phyloP scores from a whole-genome alignment of 1,140 invertebrate genomes.

The Eulimnadia texana region DNA sequence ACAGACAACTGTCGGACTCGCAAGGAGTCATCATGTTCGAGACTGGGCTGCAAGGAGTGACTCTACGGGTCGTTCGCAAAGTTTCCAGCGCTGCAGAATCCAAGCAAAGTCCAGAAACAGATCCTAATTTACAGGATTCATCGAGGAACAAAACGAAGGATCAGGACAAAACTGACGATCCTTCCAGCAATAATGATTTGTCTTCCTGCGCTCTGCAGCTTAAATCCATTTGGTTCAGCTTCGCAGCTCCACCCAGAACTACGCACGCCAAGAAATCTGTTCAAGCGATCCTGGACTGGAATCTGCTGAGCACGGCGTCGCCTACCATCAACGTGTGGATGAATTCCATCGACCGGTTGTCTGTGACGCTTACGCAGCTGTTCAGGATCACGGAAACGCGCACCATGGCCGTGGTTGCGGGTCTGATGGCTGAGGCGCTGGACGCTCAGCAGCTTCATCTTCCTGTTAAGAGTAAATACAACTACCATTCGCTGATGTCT shows the following conservation, averaged over 20 bases:
- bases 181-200: conserved; percentile 18
- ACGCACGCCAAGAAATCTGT: conserved; percentile 90
- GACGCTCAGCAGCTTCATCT: conserved; percentile 69
- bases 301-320: conserved; percentile 84
- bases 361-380: conserved; percentile 63
- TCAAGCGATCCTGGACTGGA: conserved; percentile 90
- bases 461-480: conserved; percentile 77
- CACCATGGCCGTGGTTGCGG: conserved; percentile 75
- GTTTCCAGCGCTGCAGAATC: not conserved
- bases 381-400: conserved; percentile 55
- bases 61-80: conserved; percentile 48
- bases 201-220: conserved; percentile 47
- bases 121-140: not conserved
- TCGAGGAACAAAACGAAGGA: not conserved
- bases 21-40: conserved; percentile 92
- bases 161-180: not conserved
- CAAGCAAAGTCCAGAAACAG: not conserved
- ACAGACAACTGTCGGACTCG: not conserved
- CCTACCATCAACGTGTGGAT: conserved; percentile 95
- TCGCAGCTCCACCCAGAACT: conserved; percentile 85
- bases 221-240: conserved; percentile 89
- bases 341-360: conserved; percentile 80
- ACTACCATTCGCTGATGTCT: conserved; percentile 69
- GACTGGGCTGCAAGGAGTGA: conserved; percentile 79
- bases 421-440: conserved; percentile 84